Evolutionary conservation across 2,888 invertebrate species (phyloP).

Genomic region (Caprella mutica): DNA sequence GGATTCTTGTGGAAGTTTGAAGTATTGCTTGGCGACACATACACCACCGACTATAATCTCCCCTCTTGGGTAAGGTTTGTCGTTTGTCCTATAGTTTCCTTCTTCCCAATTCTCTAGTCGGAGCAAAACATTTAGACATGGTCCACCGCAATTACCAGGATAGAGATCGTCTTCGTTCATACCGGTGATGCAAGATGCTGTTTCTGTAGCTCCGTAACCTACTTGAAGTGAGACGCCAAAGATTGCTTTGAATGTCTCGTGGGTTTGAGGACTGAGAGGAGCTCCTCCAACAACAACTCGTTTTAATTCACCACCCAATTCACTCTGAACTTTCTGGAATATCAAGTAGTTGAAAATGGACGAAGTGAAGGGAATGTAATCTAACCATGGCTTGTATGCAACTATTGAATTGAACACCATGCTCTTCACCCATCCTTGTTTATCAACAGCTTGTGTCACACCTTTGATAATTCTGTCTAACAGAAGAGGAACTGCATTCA

Average conservation of each 20-base stretch:
- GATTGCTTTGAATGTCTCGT: constrained; percentile 81
- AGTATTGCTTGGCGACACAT: constrained; percentile 77
- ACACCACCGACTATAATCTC: constrained; percentile 58
- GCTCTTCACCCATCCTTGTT: constrained; percentile 63
- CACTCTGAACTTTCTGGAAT: constrained; percentile 52
- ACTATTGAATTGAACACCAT: constrained; percentile 89
- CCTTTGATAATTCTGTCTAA: constrained; percentile 95
- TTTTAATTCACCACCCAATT: constrained; percentile 80
- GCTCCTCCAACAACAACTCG: constrained; percentile 89
- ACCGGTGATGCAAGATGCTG: constrained; percentile 72
- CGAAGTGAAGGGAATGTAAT: constrained; percentile 25
- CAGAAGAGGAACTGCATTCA: constrained; percentile 92
- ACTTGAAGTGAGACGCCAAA: constrained; percentile 79
- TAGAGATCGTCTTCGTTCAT: constrained; percentile 49
- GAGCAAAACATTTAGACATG: constrained; percentile 72
- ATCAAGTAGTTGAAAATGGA: constrained; percentile 41
- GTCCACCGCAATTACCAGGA: constrained; percentile 77
- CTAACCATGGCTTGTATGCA: constrained; percentile 62
- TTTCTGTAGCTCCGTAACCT: constrained; percentile 96
- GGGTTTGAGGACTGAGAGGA: constrained; percentile 87
- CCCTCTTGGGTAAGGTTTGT: constrained; percentile 72
- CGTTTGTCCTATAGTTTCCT: constrained; percentile 75
- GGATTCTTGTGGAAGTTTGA: constrained; percentile 75
- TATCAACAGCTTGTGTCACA: constrained; percentile 84
- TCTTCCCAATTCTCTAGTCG: constrained; percentile 86